Conservation (phyloP, 2,888 invertebrate genomes). For the Trypoxylon attenuatum region DNA sequence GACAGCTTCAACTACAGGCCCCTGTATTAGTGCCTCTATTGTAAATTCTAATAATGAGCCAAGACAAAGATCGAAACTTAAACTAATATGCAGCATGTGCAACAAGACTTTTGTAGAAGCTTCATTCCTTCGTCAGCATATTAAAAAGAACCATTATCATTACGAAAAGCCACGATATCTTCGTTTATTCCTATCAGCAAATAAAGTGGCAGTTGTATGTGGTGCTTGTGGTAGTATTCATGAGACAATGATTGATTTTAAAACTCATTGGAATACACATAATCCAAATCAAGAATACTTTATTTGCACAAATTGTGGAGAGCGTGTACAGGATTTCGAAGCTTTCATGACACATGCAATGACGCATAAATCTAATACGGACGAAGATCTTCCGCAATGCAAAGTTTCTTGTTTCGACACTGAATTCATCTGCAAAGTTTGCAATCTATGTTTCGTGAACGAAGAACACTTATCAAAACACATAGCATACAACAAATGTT, state of each 20-base stretch:
- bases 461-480: constrained; percentile 43
- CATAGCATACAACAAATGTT: constrained; percentile 12
- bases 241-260: constrained; percentile 37
- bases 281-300: not conserved
- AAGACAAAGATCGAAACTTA: not conserved
- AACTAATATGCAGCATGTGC: constrained; percentile 46
- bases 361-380: not conserved
- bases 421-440: constrained; percentile 43
- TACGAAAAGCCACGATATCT: constrained; percentile 14
- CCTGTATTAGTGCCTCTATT: not conserved
- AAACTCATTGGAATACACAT: constrained; percentile 53
- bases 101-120: constrained; percentile 28
- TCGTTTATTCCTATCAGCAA: constrained; percentile 9
- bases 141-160: constrained; percentile 7
- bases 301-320: constrained; percentile 21
- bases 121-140: constrained; percentile 41
- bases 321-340: not conserved
- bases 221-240: constrained; percentile 44
- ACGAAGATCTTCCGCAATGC: not conserved
- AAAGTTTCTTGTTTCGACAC: constrained; percentile 15
- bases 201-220: constrained; percentile 47
- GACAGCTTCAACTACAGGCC: not conserved
- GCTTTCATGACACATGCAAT: constrained; percentile 12
- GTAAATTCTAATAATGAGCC: not conserved
- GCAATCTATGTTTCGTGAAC: constrained; percentile 47